These are phyloP conservation scores for Acanthosepion esculentum DNA, from an alignment of 2,888 invertebrate species.

Conservation along the genomic window DNA sequence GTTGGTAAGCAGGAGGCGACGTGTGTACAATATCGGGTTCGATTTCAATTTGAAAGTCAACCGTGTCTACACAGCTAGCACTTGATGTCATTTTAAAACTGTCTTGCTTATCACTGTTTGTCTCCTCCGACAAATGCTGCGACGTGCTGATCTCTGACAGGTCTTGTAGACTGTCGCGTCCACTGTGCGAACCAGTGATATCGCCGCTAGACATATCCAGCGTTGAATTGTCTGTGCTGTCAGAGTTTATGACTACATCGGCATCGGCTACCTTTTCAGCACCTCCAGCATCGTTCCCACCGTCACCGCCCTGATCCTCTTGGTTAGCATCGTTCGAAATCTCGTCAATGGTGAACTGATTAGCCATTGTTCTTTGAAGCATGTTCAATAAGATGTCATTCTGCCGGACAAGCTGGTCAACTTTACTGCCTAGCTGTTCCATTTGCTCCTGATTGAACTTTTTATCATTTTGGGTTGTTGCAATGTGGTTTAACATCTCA, in stretches of 20 bases:
- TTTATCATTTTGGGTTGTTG: slow-evolving; percentile 52
- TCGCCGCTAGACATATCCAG: slow-evolving; percentile 38
- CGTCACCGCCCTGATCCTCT: neutral
- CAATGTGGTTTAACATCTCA: slow-evolving; percentile 68
- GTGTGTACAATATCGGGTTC: slow-evolving; percentile 25
- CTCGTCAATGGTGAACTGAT: neutral
- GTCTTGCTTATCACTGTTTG: neutral
- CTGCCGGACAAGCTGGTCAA: slow-evolving; percentile 39
- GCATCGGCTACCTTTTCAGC: neutral
- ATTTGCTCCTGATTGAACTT: slow-evolving; percentile 51
- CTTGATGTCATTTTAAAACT: neutral
- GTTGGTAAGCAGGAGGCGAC: neutral
- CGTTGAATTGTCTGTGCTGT: slow-evolving; percentile 25
- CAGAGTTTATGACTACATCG: neutral
- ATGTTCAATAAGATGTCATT: slow-evolving; percentile 52
- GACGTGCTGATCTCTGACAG: neutral
- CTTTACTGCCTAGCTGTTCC: neutral
- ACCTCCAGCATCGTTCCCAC: neutral
- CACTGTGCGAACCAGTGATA: slow-evolving; percentile 10
- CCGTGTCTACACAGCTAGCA: neutral
- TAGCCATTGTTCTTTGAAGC: slow-evolving; percentile 48
- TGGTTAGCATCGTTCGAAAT: neutral
- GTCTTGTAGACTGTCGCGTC: neutral
- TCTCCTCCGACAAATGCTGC: neutral
- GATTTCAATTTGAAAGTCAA: neutral